phyloP scores from a whole-genome alignment of 2,888 invertebrate species.

The Parascotia fuliginaria region DNA sequence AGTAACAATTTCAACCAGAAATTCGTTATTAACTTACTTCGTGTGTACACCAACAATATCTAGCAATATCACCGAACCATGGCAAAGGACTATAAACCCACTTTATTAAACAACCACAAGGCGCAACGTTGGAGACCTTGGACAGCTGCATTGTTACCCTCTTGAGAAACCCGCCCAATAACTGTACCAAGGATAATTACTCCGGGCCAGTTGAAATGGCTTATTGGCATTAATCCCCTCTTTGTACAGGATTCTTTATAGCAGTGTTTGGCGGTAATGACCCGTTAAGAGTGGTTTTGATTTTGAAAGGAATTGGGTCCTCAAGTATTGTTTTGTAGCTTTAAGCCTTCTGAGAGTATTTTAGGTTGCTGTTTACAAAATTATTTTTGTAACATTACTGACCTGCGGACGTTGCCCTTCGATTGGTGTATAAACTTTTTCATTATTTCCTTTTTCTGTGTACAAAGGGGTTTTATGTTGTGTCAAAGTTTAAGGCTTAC shows the following conservation, averaged over 20 bases:
- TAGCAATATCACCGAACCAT: not conserved
- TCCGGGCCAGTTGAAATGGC: conserved; percentile 23
- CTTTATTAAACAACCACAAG: conserved; percentile 19
- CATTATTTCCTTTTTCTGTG: not conserved
- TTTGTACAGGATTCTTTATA: conserved; percentile 42
- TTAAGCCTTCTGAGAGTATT: not conserved
- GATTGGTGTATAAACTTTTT: not conserved
- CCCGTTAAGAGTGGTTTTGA: conserved; percentile 20
- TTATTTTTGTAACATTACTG: not conserved
- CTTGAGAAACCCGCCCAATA: conserved; percentile 43
- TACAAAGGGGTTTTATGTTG: not conserved
- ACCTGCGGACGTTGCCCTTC: not conserved
- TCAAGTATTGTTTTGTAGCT: not conserved
- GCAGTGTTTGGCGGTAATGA: conserved; percentile 26
- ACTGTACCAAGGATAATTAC: conserved; percentile 56
- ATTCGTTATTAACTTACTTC: no score
- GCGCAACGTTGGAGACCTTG: conserved; percentile 38
- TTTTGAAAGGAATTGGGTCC: conserved; percentile 19
- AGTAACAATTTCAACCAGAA: no score
- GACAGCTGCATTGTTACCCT: conserved; percentile 48
- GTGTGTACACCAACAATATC: not conserved
- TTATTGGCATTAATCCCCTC: conserved; percentile 42
- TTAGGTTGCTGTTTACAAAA: not conserved
- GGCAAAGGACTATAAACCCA: conserved; percentile 27
- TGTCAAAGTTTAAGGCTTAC: not conserved